phyloP scores from a whole-genome alignment of 2,797 vertebrate species.

The Cottoperca gobio region DNA sequence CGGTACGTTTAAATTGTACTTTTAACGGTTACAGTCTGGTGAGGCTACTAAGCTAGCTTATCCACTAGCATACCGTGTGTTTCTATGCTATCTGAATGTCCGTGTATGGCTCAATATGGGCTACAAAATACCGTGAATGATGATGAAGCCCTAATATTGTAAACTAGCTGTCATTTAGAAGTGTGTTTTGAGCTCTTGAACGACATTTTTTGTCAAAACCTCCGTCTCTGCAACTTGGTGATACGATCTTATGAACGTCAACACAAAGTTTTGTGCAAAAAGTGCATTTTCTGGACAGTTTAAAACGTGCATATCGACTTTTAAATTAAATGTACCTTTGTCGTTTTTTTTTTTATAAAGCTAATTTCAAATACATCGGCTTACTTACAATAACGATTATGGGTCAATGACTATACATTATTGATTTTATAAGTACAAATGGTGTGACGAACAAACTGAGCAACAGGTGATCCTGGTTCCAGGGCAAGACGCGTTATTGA shows the following conservation, averaged over 20 bases:
- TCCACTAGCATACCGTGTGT: neutral
- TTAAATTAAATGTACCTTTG: neutral
- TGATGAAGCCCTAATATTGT: neutral
- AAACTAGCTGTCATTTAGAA: neutral
- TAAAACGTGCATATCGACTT: neutral
- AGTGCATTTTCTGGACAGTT: neutral
- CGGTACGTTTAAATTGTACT: slow-evolving; percentile 31
- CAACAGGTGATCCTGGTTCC: slow-evolving; percentile 79
- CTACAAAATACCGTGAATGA: neutral
- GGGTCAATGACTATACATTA: neutral
- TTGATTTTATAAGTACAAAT: slow-evolving; percentile 10
- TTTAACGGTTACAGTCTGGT: neutral
- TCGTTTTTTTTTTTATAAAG: neutral
- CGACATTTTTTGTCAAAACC: neutral
- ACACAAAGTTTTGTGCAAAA: neutral
- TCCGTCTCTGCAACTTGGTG: neutral
- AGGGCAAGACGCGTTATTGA: slow-evolving; percentile 52
- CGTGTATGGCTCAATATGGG: neutral
- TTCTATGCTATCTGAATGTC: neutral
- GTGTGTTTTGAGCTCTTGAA: neutral
- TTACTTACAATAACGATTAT: neutral
- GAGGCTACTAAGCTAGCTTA: neutral
- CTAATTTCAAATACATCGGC: neutral
- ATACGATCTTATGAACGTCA: neutral
- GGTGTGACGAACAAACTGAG: slow-evolving; percentile 40